Percentiles rank a stretch among this genome's conserved stretches.
Evolutionary conservation across 2,888 invertebrate genomes (phyloP).

Genomic region (Cephus nigrinus): DNA sequence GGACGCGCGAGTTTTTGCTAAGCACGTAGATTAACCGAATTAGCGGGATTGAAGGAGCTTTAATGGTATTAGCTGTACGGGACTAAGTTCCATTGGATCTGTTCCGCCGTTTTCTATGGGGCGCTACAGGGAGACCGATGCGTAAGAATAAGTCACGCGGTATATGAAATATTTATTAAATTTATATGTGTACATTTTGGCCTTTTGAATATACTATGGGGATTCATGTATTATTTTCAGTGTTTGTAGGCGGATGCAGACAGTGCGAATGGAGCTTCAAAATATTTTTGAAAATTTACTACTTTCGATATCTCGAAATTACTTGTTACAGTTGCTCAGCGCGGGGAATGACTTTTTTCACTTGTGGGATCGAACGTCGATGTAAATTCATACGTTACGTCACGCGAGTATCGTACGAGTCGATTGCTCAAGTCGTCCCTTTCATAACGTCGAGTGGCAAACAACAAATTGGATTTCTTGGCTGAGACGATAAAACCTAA

Average conservation of each 20-base stretch:
- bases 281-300: neutral
- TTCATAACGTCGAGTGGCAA: constrained; percentile 21
- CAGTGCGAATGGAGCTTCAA: neutral
- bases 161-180: neutral
- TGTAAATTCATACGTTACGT: constrained; percentile 1
- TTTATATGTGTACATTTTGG: neutral
- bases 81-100: neutral
- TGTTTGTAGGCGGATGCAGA: neutral
- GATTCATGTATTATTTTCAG: neutral
- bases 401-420: constrained; percentile 1
- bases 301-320: neutral
- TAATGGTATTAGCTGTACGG: neutral
- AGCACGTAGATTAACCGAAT: neutral
- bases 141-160: no score
- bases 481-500: constrained; percentile 1
- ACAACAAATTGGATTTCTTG: constrained; percentile 38
- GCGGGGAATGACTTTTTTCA: no score
- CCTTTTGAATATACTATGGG: neutral
- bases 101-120: neutral
- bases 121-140: no score
- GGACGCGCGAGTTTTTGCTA: neutral
- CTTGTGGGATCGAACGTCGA: neutral
- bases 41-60: neutral
- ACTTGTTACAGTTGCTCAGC: no score
- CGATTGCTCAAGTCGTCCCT: constrained; percentile 17